Percentiles rank a stretch among this genome's conserved stretches.
These are phyloP conservation scores for Pedetes capensis DNA, from an alignment of 2,113 vertebrate species.

Conservation along the genomic window DNA sequence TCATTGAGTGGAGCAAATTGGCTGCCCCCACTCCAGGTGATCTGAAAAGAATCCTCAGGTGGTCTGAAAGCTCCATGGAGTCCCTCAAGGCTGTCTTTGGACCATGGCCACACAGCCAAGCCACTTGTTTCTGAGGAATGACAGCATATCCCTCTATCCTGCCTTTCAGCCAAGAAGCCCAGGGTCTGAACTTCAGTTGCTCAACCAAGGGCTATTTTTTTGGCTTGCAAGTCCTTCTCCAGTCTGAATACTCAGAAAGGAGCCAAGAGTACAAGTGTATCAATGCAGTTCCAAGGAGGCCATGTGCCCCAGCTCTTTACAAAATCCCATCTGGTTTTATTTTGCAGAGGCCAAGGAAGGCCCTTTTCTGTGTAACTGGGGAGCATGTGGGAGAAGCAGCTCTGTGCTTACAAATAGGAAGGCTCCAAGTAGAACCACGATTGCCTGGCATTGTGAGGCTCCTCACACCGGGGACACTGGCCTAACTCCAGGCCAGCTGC, in stretches of 20 bases:
- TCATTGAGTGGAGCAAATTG: constrained; percentile 53
- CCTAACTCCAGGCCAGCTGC: neutral
- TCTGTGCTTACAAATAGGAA: constrained; percentile 8
- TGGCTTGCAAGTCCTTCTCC: constrained; percentile 40
- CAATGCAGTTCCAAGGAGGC: neutral
- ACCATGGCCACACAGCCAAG: neutral
- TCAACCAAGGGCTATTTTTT: constrained; percentile 25
- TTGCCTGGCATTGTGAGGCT: neutral
- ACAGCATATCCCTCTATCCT: neutral
- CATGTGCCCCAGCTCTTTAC: constrained; percentile 44
- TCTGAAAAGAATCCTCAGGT: neutral
- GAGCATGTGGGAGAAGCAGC: constrained; percentile 25
- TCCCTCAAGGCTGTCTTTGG: neutral
- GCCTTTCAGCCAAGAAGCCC: neutral
- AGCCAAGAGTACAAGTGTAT: constrained; percentile 53
- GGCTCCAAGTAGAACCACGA: neutral
- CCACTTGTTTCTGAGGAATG: neutral
- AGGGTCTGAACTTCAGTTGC: constrained; percentile 6
- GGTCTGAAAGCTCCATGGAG: neutral
- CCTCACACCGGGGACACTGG: neutral
- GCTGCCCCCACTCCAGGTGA: neutral
- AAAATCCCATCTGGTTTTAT: constrained; percentile 59
- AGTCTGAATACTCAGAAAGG: neutral
- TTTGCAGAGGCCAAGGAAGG: constrained; percentile 36
- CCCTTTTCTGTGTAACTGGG: constrained; percentile 44